Percentiles rank a stretch among this genome's conserved stretches.
phyloP scores from a whole-genome alignment of 1,140 invertebrate genomes.

The Cherax destructor region DNA sequence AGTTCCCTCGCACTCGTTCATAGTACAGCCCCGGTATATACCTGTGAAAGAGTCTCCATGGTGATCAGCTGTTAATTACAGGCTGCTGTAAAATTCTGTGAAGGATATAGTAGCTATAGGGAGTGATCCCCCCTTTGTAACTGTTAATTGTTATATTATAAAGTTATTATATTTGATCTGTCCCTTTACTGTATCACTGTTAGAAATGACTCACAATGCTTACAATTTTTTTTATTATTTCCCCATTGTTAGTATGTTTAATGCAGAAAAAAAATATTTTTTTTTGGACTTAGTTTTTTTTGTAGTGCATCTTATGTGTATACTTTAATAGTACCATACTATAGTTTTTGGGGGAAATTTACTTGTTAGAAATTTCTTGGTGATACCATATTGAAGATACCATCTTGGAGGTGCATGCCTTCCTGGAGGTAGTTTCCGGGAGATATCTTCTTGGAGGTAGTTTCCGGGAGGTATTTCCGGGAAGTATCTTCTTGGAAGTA shows the following conservation, averaged over 20 bases:
- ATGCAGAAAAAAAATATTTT: too few species aligned
- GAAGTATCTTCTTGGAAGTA: too few species aligned
- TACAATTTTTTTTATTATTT: not conserved
- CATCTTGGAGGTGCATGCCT: too few species aligned
- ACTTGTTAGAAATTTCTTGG: too few species aligned
- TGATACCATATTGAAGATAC: too few species aligned
- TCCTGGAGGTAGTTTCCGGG: too few species aligned
- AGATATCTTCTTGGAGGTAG: too few species aligned
- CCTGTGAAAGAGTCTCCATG: too few species aligned
- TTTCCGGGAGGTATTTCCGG: too few species aligned
- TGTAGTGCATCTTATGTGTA: not conserved
- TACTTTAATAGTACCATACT: not conserved
- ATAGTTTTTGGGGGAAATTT: too few species aligned
- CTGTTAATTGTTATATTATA: not conserved
- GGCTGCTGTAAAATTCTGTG: conserved; percentile 6
- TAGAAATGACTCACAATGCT: not conserved
- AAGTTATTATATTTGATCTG: not conserved
- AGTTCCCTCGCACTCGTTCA: too few species aligned
- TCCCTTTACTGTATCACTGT: not conserved
- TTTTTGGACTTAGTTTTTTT: not conserved
- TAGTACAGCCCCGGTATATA: too few species aligned
- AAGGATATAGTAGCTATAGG: not conserved
- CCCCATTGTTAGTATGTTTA: not conserved
- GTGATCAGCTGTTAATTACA: not conserved
- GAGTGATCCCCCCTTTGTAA: not conserved